Evolutionary conservation across 2,888 invertebrate species (phyloP), one percentile per base, ranked within the genome.

Genomic region (Ectemnius cavifrons): DNA sequence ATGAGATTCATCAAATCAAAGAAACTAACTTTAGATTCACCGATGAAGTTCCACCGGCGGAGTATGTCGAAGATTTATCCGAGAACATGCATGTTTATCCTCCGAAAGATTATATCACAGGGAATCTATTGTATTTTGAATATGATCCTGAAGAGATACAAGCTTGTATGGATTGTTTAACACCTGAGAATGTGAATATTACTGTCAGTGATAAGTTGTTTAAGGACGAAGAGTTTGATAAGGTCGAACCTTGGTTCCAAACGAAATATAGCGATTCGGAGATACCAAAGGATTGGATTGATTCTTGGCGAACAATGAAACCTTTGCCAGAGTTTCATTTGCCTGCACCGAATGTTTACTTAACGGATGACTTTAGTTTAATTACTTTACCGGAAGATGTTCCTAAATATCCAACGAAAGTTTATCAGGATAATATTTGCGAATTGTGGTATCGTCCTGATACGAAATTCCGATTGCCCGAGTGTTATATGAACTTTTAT

Each of bases 401-500:
- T 2, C 89, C 90, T 0, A 88, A 89, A 52, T 92, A 93, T 82
- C 96, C 96, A 1, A 89, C 91, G 47, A 93, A 94, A 86, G 91
- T 96, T 56, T 83, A 93, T 11, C 89, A 92, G 57, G 92, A 92
- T n/a, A 89, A 92, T 14, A 85, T 92, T 18, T 90, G 92, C 60
- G 96, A 97, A 89, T 88, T 97, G 63, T 98, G 97, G 97, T 96
- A 95, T 91, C 95, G 95, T 82, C 94, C 95, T 27, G 98, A 98
- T 90, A 94, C 94, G 81, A 96, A 95, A 89, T 98, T 97, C 89
- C 92, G 94, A 52, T 92, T 96, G 63, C 98, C 98, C 0, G 94
- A 95, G 58, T 96, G 96, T 0, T 93, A 93, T 79, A 93, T 96
- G 83, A 93, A 94, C 84, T 94, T 96, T 87, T 94, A 95, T 89